Base-by-base conservation (phyloP, 2,888 invertebrate genomes). In the Anorthoa munda region DNA sequence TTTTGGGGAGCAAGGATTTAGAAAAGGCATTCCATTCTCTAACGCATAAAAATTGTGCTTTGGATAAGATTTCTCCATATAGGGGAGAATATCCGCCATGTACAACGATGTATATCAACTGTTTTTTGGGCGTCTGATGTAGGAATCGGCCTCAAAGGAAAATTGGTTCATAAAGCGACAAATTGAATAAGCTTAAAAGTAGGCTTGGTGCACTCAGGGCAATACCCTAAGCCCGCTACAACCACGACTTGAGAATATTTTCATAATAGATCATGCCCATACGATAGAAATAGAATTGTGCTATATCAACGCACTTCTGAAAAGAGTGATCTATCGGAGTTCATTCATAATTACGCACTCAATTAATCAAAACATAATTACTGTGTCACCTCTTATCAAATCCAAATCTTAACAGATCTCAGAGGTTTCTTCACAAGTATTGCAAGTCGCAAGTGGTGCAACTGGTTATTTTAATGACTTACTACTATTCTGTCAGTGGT, bases 381-480 rank as follows among this genome's bases (percentile, higher is more conserved):
- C 15, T 46, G 26, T 58, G 77, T 66, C 77, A 72, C 13, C 39
- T 59, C 56, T 55, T 68, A 79, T 68, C 76, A 66, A 48, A 77
- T 17, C 23, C 5, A 56, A 23, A 50, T 56, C 73, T 65, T 3
- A 68, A 15, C 15, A 4, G 39, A 45, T 61, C 21, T 21, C 15
- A 56, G 23, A 31, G 17, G 31, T 80, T 80, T 55, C 77, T 31
- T 23, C 56, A 80, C 60, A 26, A 15, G 13, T 58, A 39, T 39
- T 39, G 68, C 48, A 63, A 66, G 53, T 26, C 31, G 17, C 23
- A n/a, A 58, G 55, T 69, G 39, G 13, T 18, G 31, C 50, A 73
- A 81, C 77, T 18, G 2, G 74, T 74, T 48, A 64, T 70, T 73
- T 79, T 79, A 80, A 81, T 74, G 67, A 78, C 39, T 53, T 60